Evolutionary conservation across 2,113 vertebrate species (phyloP).

Genomic region (Emydura subglobosa): DNA sequence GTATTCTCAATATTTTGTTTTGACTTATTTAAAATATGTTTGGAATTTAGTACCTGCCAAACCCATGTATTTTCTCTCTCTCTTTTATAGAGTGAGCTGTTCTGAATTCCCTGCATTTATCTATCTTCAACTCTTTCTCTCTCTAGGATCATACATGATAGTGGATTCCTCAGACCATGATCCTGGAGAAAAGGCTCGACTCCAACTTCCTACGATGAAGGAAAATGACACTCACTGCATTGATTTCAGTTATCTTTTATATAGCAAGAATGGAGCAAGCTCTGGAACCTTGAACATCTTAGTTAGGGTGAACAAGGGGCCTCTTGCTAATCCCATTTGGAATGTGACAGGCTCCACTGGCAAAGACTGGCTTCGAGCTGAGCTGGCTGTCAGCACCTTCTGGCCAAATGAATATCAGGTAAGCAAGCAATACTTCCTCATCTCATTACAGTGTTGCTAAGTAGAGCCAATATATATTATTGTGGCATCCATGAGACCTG

Average conservation of each 20-base stretch:
- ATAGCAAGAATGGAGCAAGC: constrained; percentile 87
- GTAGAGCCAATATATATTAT: not conserved
- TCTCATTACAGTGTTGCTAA: fast-evolving
- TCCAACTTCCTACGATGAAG: constrained; percentile 97
- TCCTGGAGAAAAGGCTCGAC: constrained; percentile 91
- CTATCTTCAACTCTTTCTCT: not conserved
- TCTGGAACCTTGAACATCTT: constrained; percentile 94
- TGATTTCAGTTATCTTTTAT: constrained; percentile 96
- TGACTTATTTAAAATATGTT: not conserved
- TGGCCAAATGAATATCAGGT: constrained; percentile 99
- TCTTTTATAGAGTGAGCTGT: not conserved
- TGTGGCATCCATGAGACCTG: not conserved
- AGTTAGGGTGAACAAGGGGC: constrained; percentile 96
- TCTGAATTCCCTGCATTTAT: not conserved
- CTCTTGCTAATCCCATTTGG: constrained; percentile 97
- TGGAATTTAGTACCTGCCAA: not conserved
- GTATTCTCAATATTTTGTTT: not conserved
- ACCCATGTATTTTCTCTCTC: not conserved
- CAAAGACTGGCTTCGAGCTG: constrained; percentile 86
- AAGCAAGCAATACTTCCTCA: constrained; percentile 31
- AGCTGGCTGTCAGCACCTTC: constrained; percentile 98
- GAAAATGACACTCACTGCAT: constrained; percentile 99
- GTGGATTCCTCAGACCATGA: constrained; percentile 94
- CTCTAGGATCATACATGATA: constrained; percentile 95
- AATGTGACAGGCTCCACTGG: constrained; percentile 94